These are phyloP conservation scores for Epinephelus moara DNA, from an alignment of 2,113 vertebrate genomes.

Conservation along the genomic window DNA sequence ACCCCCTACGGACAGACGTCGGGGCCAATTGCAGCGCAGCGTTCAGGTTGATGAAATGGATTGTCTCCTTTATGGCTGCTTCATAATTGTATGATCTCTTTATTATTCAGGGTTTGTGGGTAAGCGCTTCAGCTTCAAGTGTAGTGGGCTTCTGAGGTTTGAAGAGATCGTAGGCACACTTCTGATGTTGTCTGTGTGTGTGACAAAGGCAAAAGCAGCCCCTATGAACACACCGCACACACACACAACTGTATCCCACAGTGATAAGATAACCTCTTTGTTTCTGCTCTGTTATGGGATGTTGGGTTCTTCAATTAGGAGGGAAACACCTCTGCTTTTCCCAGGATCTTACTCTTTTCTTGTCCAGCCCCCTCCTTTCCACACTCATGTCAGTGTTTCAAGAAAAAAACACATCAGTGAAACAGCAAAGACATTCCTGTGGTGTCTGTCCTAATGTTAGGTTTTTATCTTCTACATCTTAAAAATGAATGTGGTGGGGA, in stretches of 20 bases:
- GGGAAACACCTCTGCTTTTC: constrained; percentile 67
- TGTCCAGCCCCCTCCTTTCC: constrained; percentile 5
- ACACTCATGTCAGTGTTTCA: constrained; percentile 10
- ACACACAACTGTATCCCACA: constrained; percentile 25
- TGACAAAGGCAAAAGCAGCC: constrained; percentile 23
- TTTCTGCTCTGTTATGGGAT: constrained; percentile 34
- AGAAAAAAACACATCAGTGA: constrained; percentile 15
- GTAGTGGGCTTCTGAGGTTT: constrained; percentile 20
- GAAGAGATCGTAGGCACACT: constrained; percentile 21
- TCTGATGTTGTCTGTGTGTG: constrained; percentile 1
- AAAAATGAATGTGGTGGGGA: not conserved
- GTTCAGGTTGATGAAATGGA: constrained; percentile 41
- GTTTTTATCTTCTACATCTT: not conserved
- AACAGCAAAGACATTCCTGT: not conserved
- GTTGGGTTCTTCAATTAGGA: constrained; percentile 7
- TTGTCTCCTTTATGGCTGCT: constrained; percentile 44
- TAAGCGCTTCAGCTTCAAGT: constrained; percentile 26
- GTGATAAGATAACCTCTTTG: constrained; percentile 61
- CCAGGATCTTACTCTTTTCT: constrained; percentile 38
- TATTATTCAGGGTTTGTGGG: constrained; percentile 33
- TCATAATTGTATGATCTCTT: constrained; percentile 55
- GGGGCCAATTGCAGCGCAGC: constrained; percentile 74
- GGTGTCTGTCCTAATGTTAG: not conserved
- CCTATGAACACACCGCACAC: constrained; percentile 8
- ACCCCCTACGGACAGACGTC: constrained; percentile 74